Conservation (phyloP, 2,797 vertebrate genomes). For the Paratrypauchen microcephalus region DNA sequence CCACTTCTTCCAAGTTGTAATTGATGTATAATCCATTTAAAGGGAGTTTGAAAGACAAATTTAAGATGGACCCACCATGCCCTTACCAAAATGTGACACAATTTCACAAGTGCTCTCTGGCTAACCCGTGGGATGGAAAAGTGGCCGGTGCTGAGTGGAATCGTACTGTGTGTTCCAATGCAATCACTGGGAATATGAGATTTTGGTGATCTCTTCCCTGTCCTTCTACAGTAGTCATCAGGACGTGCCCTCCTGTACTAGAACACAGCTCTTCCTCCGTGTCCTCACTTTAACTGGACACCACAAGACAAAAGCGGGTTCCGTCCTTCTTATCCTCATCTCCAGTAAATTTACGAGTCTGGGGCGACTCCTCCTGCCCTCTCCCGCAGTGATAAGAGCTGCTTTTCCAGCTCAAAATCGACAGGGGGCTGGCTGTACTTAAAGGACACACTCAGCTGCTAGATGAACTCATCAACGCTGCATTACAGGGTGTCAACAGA, state of each 20-base stretch:
- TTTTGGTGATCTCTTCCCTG: constrained; percentile 27
- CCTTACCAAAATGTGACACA: neutral
- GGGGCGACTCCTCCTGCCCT: constrained; percentile 41
- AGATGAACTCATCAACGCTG: constrained; percentile 85
- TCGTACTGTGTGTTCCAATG: neutral
- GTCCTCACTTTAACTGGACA: constrained; percentile 46
- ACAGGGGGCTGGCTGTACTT: constrained; percentile 60
- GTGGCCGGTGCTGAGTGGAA: neutral
- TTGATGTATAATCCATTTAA: neutral
- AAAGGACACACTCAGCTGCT: constrained; percentile 84
- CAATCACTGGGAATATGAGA: neutral
- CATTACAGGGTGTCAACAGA: constrained; percentile 86
- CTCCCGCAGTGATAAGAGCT: constrained; percentile 62
- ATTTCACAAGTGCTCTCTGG: too few species aligned
- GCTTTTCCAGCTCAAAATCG: constrained; percentile 69
- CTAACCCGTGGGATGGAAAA: neutral
- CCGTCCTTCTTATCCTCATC: constrained; percentile 38
- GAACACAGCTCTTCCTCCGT: constrained; percentile 10
- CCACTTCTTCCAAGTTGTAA: neutral
- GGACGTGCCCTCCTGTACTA: neutral
- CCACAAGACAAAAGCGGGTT: constrained; percentile 33
- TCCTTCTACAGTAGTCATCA: constrained; percentile 14
- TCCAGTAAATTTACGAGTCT: constrained; percentile 63
- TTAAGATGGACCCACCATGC: neutral
- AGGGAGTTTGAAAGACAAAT: neutral